Evolutionary conservation across 1,140 invertebrate species (phyloP).

Genomic region (Doryteuthis pealeii): DNA sequence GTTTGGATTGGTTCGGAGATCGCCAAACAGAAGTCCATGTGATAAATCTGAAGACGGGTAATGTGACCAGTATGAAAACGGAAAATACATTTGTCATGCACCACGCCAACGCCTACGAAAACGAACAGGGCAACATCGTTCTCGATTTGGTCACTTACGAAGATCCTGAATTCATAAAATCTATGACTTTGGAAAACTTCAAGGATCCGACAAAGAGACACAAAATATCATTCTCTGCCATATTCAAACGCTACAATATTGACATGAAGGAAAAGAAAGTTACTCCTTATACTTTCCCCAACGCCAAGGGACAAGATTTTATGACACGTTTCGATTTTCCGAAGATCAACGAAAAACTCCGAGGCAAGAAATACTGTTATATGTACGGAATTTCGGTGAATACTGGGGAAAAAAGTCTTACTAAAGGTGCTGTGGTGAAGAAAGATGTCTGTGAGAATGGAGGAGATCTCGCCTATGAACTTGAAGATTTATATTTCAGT

Average conservation of each 20-base stretch:
- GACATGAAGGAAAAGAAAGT: slow-evolving; percentile 26
- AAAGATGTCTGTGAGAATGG: slow-evolving; percentile 45
- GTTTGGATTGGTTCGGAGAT: slow-evolving; percentile 40
- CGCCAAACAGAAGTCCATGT: slow-evolving; percentile 35
- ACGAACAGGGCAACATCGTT: slow-evolving; percentile 27
- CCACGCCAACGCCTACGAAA: slow-evolving; percentile 51
- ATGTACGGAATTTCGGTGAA: slow-evolving; percentile 50
- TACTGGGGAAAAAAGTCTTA: slow-evolving; percentile 35
- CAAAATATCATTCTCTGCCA: slow-evolving; percentile 26
- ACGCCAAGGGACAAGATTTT: slow-evolving; percentile 24
- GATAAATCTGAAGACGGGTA: slow-evolving; percentile 35
- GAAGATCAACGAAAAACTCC: slow-evolving; percentile 49
- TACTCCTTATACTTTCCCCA: not conserved
- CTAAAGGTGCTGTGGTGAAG: slow-evolving; percentile 47
- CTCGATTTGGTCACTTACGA: slow-evolving; percentile 47
- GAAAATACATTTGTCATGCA: slow-evolving; percentile 47
- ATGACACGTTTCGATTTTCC: slow-evolving; percentile 44
- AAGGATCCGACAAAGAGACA: slow-evolving; percentile 30
- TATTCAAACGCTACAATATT: slow-evolving; percentile 38
- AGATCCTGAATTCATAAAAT: slow-evolving; percentile 33
- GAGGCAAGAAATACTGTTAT: slow-evolving; percentile 44
- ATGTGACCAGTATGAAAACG: slow-evolving; percentile 34
- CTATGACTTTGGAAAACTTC: slow-evolving; percentile 33
- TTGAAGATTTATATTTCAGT: slow-evolving; percentile 32
- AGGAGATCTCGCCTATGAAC: slow-evolving; percentile 34